Conservation (phyloP, 2,113 vertebrate genomes). For the Puffinus mauretanicus region DNA sequence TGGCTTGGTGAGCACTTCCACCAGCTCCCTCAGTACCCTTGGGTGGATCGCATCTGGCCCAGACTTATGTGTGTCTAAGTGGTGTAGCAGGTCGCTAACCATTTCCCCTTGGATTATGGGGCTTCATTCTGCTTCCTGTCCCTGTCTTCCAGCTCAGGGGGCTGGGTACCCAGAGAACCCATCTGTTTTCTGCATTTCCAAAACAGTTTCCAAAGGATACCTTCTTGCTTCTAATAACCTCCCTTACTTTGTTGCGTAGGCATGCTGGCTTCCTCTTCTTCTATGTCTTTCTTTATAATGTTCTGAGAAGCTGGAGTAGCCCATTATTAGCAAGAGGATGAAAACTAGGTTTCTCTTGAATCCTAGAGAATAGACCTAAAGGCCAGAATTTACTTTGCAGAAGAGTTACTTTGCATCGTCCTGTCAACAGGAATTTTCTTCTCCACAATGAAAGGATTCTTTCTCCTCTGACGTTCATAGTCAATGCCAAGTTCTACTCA, state of each 20-base stretch:
- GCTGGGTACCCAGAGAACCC: background rate
- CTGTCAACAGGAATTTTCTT: background rate
- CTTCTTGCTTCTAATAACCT: background rate
- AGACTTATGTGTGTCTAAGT: background rate
- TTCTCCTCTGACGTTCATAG: background rate
- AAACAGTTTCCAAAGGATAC: background rate
- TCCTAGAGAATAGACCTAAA: background rate
- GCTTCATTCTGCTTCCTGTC: background rate
- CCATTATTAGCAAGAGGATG: background rate
- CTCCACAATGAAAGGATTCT: background rate
- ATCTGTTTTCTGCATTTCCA: background rate
- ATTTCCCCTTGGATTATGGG: background rate
- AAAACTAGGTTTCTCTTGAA: background rate
- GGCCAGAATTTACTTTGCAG: background rate
- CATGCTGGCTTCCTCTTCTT: background rate
- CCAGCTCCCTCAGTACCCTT: background rate
- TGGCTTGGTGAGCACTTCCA: background rate
- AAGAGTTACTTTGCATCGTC: background rate
- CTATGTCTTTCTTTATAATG: background rate
- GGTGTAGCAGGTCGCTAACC: background rate
- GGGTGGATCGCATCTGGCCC: background rate
- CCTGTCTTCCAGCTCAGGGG: background rate
- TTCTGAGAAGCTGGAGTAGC: background rate
- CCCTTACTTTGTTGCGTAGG: background rate
- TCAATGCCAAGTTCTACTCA: background rate